These are phyloP conservation scores for Drosophila emarginata DNA, from an alignment of 2,888 invertebrate genomes.

Conservation along the genomic window DNA sequence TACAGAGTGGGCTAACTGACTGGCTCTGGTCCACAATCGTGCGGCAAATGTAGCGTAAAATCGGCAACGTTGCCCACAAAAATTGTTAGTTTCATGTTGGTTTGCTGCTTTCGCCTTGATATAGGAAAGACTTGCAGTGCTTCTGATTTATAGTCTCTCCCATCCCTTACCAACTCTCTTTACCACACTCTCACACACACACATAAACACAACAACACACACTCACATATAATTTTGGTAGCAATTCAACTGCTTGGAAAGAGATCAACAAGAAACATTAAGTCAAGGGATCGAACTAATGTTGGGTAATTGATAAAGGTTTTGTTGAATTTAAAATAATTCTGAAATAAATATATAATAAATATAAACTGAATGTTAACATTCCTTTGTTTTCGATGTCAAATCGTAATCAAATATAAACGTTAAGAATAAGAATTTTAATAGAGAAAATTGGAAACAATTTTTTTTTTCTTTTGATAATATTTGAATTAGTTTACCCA, in stretches of 20 bases:
- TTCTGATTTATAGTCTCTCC: conserved; percentile 2
- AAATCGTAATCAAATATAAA: too few species aligned
- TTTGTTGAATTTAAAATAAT: background rate
- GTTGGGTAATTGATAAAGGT: background rate
- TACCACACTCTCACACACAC: background rate
- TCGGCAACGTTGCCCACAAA: conserved; percentile 63
- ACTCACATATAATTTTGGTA: background rate
- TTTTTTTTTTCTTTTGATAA: too few species aligned
- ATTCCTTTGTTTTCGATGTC: too few species aligned
- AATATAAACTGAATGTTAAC: background rate
- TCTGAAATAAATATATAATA: background rate
- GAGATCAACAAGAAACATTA: conserved; percentile 5
- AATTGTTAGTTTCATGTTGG: conserved; percentile 67
- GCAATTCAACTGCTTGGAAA: background rate
- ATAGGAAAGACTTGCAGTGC: background rate
- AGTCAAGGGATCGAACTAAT: conserved; percentile 1
- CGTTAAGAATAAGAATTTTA: too few species aligned
- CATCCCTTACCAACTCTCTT: background rate
- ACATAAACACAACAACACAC: background rate
- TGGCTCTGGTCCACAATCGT: conserved; percentile 49
- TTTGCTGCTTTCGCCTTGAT: conserved; percentile 28
- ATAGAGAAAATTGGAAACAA: too few species aligned
- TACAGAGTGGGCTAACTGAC: background rate
- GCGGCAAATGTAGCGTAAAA: conserved; percentile 72
- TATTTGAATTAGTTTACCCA: too few species aligned